Base-by-base conservation (phyloP, 2,888 invertebrate species). In the Molanna angustata region DNA sequence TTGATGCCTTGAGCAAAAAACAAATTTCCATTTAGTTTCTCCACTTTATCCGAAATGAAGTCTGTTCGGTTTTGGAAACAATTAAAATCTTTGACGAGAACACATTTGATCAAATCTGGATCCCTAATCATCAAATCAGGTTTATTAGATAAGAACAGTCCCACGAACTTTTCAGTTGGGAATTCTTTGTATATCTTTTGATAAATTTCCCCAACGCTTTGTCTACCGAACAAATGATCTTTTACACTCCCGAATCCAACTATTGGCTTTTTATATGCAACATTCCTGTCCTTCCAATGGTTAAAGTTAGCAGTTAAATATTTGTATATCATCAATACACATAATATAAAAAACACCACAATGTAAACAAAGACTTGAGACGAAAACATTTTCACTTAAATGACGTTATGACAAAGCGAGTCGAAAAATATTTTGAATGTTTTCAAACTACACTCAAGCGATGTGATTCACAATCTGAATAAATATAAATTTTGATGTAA, bases 51-150 rank as follows among this genome's bases (percentile, higher is more conserved):
- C 32, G 65, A 66, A 16, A 67, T 65, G 31, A 65, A 64, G 0
- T 67, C 2, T 1, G 68, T 69, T 7, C 72, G 66, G n/a, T 71
- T 68, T 2, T 56, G 16, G 17, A 71, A 72, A 1, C 46, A 3
- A 11, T 70, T 65, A 33, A 71, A 71, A 52, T 70, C 70, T 50
- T 68, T 69, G 11, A 71, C 67, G 60, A 70, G 61, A 1, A 72
- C 56, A 2, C 67, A 61, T 56, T 69, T 70, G 6, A 72, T 57
- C 7, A 69, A 43, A 3, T 72, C 70, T 16, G 68, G 60, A 56
- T 72, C 71, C 18, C 66, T 61, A 11, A 72, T 54, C 2, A 71
- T 32, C 7, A 72, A 32, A 32, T 61, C 59, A 0, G 70, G 70
- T 2, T 63, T 64, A 0, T 66, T 66, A 64, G 67, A 64, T 49